These are phyloP conservation scores for Vesta saturnalis DNA, from an alignment of 2,888 invertebrate genomes.

Conservation along the genomic window DNA sequence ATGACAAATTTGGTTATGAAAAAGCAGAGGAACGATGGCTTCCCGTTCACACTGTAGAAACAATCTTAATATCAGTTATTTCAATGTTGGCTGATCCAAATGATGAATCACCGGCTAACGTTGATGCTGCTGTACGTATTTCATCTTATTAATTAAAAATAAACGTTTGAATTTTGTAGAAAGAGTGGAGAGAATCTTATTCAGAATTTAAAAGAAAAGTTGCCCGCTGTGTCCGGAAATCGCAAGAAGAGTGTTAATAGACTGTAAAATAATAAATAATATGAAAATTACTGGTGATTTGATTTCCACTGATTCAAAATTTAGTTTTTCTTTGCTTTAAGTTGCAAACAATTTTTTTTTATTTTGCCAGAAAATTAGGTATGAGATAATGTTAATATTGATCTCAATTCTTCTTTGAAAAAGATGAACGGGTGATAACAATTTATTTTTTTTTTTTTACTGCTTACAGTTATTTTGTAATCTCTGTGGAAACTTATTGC, in stretches of 20 bases:
- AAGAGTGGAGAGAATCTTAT: slow-evolving; percentile 98
- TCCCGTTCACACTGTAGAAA: slow-evolving; percentile 98
- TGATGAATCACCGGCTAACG: slow-evolving; percentile 99
- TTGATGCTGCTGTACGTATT: slow-evolving; percentile 94
- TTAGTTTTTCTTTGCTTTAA: no score
- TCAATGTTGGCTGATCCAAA: slow-evolving; percentile 99
- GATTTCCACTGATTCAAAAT: slow-evolving; percentile 35
- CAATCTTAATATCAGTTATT: slow-evolving; percentile 98
- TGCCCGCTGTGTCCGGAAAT: slow-evolving; percentile 96
- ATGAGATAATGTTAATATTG: slow-evolving; percentile 4
- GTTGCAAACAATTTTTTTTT: slow-evolving; percentile 17
- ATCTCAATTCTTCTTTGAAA: not conserved
- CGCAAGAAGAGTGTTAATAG: slow-evolving; percentile 98
- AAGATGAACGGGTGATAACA: not conserved
- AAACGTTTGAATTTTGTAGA: slow-evolving; percentile 69
- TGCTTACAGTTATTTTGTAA: not conserved
- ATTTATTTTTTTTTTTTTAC: not conserved
- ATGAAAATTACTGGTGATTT: slow-evolving; percentile 35
- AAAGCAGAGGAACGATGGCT: slow-evolving; percentile 98
- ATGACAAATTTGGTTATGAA: slow-evolving; percentile 99
- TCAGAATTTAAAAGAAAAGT: slow-evolving; percentile 98
- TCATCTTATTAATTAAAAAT: not conserved
- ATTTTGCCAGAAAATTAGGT: not conserved
- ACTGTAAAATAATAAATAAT: slow-evolving; percentile 47
- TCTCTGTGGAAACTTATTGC: slow-evolving; percentile 15